Conservation (phyloP, 1,140 invertebrate species). For the Episyrphus balteatus region DNA sequence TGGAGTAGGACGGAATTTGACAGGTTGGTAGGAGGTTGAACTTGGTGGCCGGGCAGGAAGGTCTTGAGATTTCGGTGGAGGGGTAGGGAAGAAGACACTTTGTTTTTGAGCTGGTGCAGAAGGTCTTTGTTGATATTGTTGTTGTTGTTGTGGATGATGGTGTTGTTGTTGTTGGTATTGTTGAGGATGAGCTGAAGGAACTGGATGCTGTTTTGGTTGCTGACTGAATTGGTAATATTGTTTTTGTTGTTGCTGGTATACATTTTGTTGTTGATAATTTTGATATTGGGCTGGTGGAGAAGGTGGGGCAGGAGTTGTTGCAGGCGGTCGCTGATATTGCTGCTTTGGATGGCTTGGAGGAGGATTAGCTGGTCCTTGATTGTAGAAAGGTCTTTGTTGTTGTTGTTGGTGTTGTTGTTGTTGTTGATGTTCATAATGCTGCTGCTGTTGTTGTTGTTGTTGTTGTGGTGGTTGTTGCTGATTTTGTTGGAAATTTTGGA, state of each 20-base stretch:
- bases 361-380: slow-evolving; percentile 7
- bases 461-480: slow-evolving; percentile 36
- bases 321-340: slow-evolving; percentile 16
- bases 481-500: slow-evolving; percentile 36
- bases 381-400: slow-evolving; percentile 7
- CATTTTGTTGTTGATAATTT: slow-evolving; percentile 6
- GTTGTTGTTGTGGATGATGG: background rate
- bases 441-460: slow-evolving; percentile 5
- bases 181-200: slow-evolving; percentile 14
- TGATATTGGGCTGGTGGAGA: slow-evolving; percentile 12
- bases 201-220: slow-evolving; percentile 13
- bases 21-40: slow-evolving; percentile 32
- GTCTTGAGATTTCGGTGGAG: slow-evolving; percentile 34
- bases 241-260: background rate
- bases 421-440: slow-evolving; percentile 9
- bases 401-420: slow-evolving; percentile 13
- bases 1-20: slow-evolving; percentile 31
- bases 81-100: slow-evolving; percentile 39
- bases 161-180: slow-evolving; percentile 9
- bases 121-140: slow-evolving; percentile 17
- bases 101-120: slow-evolving; percentile 41
- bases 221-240: slow-evolving; percentile 35
- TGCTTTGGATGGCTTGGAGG: slow-evolving; percentile 6
- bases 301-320: slow-evolving; percentile 15
- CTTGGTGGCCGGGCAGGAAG: slow-evolving; percentile 24